Percentiles rank a stretch among this genome's conserved stretches.
Evolutionary conservation across 64 coral and sea anemone genomes (phyloP).

Genomic region (Montipora sp.): DNA sequence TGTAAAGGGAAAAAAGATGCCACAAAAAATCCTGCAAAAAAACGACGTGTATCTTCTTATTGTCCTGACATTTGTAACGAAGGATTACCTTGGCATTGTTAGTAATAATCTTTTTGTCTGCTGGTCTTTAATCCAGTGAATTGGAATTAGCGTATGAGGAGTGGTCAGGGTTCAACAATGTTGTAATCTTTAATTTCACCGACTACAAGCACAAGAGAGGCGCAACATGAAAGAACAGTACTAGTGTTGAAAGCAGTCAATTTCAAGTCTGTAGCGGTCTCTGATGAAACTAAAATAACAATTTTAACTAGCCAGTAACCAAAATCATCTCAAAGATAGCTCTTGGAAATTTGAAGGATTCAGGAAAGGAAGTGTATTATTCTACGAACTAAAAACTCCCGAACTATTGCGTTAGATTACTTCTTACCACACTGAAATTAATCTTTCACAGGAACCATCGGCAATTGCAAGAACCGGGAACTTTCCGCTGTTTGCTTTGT

Average conservation of each 20-base stretch:
- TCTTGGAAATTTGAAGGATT: too few species aligned
- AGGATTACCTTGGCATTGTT: neutral
- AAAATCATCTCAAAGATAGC: neutral
- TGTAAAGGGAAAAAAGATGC: too few species aligned
- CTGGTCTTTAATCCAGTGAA: neutral
- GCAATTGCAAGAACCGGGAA: neutral
- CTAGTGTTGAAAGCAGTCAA: neutral
- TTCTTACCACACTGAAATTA: neutral
- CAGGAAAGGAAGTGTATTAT: neutral
- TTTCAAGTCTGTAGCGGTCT: neutral
- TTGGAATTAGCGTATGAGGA: neutral
- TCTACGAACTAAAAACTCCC: too few species aligned
- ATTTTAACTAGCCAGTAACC: neutral
- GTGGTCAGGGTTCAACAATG: neutral
- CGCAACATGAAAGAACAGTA: neutral
- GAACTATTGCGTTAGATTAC: too few species aligned
- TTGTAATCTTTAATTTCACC: neutral
- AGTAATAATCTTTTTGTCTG: neutral
- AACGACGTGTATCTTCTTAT: neutral
- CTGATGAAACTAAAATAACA: neutral
- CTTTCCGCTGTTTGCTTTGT: conserved; percentile 22
- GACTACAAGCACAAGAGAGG: neutral
- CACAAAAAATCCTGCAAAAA: neutral
- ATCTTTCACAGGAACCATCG: neutral
- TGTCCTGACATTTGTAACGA: neutral